A percentile compares a stretch with the other conserved stretches of the same genome.
These are phyloP conservation scores for Chloromyia formosa DNA, from an alignment of 2,888 invertebrate genomes.

Conservation along the genomic window DNA sequence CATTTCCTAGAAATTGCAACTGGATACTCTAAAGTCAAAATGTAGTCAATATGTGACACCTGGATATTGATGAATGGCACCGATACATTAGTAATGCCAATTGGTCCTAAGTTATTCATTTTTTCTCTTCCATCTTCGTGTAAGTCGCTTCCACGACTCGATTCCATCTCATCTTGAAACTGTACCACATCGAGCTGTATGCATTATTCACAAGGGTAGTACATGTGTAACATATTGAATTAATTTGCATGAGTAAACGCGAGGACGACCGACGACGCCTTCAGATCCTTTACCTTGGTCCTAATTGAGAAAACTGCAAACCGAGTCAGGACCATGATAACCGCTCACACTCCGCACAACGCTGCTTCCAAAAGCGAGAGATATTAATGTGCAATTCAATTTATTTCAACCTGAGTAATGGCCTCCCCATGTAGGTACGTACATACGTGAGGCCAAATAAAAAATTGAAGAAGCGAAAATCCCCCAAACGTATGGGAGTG, in stretches of 20 bases:
- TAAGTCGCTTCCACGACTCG: too few relatives aligned
- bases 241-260: not conserved
- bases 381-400: slow-evolving; percentile 10
- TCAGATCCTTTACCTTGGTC: not conserved
- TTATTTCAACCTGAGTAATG: slow-evolving; percentile 7
- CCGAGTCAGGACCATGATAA: not conserved
- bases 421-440: too few relatives aligned
- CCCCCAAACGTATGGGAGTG: not conserved
- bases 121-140: too few relatives aligned
- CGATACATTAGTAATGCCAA: too few relatives aligned
- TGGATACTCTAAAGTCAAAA: too few relatives aligned
- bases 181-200: too few relatives aligned
- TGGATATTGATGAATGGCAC: too few relatives aligned
- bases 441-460: not conserved
- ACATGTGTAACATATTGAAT: not conserved
- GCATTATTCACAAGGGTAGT: not conserved
- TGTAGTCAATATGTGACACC: too few relatives aligned
- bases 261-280: not conserved
- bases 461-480: too few relatives aligned
- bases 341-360: not conserved
- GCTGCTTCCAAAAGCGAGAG: not conserved
- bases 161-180: too few relatives aligned
- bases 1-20: too few relatives aligned
- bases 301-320: not conserved
- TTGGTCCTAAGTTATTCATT: too few relatives aligned